Evolutionary conservation across 2,888 invertebrate genomes (phyloP), one percentile per base, ranked within the genome.

Genomic region (Strigamia crassipes): DNA sequence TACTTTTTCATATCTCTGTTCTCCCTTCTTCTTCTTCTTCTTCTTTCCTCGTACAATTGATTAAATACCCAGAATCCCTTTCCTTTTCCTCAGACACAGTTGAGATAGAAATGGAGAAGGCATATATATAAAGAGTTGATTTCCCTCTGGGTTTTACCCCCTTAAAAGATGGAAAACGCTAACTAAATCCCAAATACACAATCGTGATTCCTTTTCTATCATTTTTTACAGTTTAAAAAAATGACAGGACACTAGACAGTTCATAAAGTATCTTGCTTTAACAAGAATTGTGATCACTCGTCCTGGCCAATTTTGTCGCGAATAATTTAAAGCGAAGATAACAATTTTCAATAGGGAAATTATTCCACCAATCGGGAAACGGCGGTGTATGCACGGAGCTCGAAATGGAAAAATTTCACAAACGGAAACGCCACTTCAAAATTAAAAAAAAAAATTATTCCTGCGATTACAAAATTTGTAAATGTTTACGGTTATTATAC

Each of bases 31-130:
- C 13, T 8, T 73, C 21, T 31, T 31, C 73, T 27, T 73, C 13
- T 8, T 73, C 73, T 27, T 51, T 9, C 51, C 3, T 51, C n/a
- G 10, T 10, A n/a, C 51, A 51, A 51, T 51, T 51, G 51, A 51
- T 51, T 51, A 51, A 51, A 51, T 51, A 51, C 51, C 51, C 51
- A 51, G 51, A 51, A 51, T 51, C 51, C n/a, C n/a, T n/a, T n/a
- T n/a, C n/a, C n/a, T n/a, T n/a, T n/a, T n/a, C n/a, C n/a, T n/a
- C 51, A 13, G 5, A 51, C 3, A 51, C 51, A 51, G 51, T 51
- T 6, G 51, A 51, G 51, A 51, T 4, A 51, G 51, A 10, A 51
- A 51, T 51, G 10, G 51, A 51, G 10, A 51, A 51, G 10, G 51
- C 51, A 51, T 51, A 51, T n/a, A 51, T 51, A 3, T 10, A 51